Conservation (phyloP, 30 jellyfish, hydroid and myxozoan genomes). For the Hydra vulgaris region DNA sequence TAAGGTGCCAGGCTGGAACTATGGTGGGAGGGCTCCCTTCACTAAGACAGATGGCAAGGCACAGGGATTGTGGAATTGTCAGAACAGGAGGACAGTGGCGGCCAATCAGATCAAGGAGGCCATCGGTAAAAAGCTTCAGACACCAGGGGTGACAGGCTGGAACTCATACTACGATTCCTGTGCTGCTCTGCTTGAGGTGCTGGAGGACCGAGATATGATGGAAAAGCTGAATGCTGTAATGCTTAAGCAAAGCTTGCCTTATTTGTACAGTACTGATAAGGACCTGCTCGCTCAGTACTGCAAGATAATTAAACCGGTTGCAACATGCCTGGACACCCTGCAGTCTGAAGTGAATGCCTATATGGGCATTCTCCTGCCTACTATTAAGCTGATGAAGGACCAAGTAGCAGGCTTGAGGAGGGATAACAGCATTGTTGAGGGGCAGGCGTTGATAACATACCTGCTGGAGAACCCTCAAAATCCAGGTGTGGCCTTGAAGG, state of each 20-base stretch:
- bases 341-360: not conserved
- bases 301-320: not conserved
- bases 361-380: not conserved
- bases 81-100: not conserved
- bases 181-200: not conserved
- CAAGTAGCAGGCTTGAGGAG: not conserved
- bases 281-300: not conserved
- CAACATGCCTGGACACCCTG: not conserved
- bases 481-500: not conserved
- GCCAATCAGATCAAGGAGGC: not conserved
- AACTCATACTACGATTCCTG: not conserved
- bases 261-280: not conserved
- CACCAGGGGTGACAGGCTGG: not conserved
- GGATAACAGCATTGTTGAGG: not conserved
- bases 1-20: not conserved
- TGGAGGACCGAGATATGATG: not conserved
- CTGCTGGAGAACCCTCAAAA: not conserved
- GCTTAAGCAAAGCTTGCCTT: not conserved
- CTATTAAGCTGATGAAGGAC: not conserved
- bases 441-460: not conserved
- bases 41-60: not conserved
- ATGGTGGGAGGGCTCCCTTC: not conserved
- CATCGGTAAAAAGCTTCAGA: not conserved
- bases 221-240: not conserved
- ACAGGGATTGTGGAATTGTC: not conserved